These are phyloP conservation scores for Lagria hirta DNA, from an alignment of 2,888 invertebrate genomes.

Conservation along the genomic window DNA sequence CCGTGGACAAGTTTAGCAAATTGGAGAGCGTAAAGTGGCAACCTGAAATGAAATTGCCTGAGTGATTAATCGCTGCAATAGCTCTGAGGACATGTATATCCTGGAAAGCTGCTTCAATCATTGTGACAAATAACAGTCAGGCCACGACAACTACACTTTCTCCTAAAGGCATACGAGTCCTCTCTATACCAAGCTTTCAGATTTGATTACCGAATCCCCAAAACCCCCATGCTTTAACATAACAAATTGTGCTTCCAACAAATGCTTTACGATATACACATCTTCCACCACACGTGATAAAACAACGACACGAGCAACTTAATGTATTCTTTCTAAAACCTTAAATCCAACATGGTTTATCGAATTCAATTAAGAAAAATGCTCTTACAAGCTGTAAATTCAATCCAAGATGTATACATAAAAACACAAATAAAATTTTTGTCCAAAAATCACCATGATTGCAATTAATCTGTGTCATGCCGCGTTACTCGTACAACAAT, in stretches of 20 bases:
- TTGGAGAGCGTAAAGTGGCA: slow-evolving; percentile 34
- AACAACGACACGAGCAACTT: too few relatives aligned
- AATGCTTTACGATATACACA: slow-evolving; percentile 13
- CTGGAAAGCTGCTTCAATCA: slow-evolving; percentile 51
- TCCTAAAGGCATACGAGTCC: slow-evolving; percentile 15
- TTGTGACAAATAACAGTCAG: slow-evolving; percentile 51
- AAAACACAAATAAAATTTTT: too few relatives aligned
- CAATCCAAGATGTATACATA: too few relatives aligned
- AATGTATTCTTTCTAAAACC: too few relatives aligned
- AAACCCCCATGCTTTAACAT: slow-evolving; percentile 21
- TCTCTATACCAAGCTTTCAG: slow-evolving; percentile 17
- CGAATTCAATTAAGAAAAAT: too few relatives aligned
- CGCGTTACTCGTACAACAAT: too few relatives aligned
- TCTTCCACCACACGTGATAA: slow-evolving; percentile 14
- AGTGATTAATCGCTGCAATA: slow-evolving; percentile 53
- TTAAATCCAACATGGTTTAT: too few relatives aligned
- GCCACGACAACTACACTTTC: slow-evolving; percentile 28
- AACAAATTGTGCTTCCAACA: slow-evolving; percentile 23
- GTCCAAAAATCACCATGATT: too few relatives aligned
- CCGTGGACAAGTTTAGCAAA: slow-evolving; percentile 14
- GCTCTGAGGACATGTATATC: slow-evolving; percentile 52
- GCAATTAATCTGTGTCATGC: too few relatives aligned
- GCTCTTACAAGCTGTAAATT: too few relatives aligned
- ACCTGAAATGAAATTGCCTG: slow-evolving; percentile 49
- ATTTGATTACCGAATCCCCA: slow-evolving; percentile 27